These are phyloP conservation scores for Steinernema khuongi DNA, from an alignment of 1,140 invertebrate genomes.

Conservation along the genomic window DNA sequence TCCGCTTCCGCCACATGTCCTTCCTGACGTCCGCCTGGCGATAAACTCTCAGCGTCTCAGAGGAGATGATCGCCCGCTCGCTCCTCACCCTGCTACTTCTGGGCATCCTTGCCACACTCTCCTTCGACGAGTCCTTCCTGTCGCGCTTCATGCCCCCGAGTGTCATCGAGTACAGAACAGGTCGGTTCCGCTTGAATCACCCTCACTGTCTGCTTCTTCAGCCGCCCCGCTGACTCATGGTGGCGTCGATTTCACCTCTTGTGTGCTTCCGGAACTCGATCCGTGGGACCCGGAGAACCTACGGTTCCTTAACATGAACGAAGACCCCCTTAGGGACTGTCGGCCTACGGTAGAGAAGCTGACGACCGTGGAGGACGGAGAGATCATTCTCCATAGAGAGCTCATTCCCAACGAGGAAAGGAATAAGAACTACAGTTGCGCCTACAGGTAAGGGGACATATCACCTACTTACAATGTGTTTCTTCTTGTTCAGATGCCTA, in stretches of 20 bases:
- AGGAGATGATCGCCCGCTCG: not conserved
- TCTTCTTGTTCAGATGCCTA: slow-evolving; percentile 53
- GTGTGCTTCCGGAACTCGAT: not conserved
- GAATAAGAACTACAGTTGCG: not conserved
- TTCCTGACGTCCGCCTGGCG: not conserved
- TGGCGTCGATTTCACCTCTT: not conserved
- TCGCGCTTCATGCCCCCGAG: not conserved
- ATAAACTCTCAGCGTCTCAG: not conserved
- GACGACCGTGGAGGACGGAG: not conserved
- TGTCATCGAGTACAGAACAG: slow-evolving; percentile 2
- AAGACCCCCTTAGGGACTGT: not conserved
- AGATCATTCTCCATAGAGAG: not conserved
- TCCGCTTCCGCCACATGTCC: slow-evolving; percentile 11
- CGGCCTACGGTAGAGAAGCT: not conserved
- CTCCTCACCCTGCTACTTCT: not conserved
- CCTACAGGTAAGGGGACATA: not conserved
- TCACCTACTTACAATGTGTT: slow-evolving; percentile 2
- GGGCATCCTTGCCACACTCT: not conserved
- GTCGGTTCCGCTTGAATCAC: not conserved
- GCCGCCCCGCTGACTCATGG: not conserved
- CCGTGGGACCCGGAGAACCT: not conserved
- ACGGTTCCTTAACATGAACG: not conserved
- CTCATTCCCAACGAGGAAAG: not conserved
- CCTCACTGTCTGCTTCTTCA: not conserved
- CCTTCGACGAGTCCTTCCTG: not conserved